A percentile compares a stretch with the other conserved stretches of the same genome.
Evolutionary conservation across 2,113 vertebrate species (phyloP).

Genomic region (Polypterus bichir): DNA sequence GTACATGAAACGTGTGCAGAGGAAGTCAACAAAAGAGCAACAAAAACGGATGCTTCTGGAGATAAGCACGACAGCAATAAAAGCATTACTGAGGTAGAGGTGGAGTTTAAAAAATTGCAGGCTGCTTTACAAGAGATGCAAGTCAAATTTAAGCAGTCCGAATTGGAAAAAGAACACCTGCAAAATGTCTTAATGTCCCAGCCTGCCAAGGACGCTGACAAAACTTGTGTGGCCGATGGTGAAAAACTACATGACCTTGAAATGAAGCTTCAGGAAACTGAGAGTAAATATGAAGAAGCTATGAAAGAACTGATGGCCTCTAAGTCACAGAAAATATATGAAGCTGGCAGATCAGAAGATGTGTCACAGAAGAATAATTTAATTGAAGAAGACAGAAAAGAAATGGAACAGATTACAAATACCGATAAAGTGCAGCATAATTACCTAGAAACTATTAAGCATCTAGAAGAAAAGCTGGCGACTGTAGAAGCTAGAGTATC

Average conservation of each 20-base stretch:
- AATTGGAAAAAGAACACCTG: constrained; percentile 49
- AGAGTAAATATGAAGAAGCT: constrained; percentile 59
- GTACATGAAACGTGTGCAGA: constrained; percentile 14
- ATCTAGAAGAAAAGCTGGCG: constrained; percentile 57
- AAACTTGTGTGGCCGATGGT: too few relatives aligned
- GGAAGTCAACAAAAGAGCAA: constrained; percentile 13
- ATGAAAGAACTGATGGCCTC: constrained; percentile 57
- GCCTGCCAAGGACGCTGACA: too few relatives aligned
- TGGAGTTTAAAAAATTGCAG: constrained; percentile 51
- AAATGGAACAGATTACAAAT: constrained; percentile 49
- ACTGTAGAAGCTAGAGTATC: constrained; percentile 21
- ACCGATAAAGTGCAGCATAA: constrained; percentile 48
- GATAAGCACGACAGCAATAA: constrained; percentile 6
- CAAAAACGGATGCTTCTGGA: constrained; percentile 4
- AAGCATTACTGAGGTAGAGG: constrained; percentile 26
- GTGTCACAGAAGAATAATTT: constrained; percentile 29
- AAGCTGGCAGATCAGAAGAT: constrained; percentile 35
- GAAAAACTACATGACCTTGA: constrained; percentile 42
- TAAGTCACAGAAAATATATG: constrained; percentile 35
- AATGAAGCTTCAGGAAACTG: constrained; percentile 59
- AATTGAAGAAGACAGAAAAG: constrained; percentile 49
- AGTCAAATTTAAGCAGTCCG: constrained; percentile 54
- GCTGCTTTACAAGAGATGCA: constrained; percentile 60
- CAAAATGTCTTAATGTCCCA: constrained; percentile 28
- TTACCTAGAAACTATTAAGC: constrained; percentile 48